Evolutionary conservation across 1,140 invertebrate genomes (phyloP).

Genomic region (Paraescarpia echinospica): DNA sequence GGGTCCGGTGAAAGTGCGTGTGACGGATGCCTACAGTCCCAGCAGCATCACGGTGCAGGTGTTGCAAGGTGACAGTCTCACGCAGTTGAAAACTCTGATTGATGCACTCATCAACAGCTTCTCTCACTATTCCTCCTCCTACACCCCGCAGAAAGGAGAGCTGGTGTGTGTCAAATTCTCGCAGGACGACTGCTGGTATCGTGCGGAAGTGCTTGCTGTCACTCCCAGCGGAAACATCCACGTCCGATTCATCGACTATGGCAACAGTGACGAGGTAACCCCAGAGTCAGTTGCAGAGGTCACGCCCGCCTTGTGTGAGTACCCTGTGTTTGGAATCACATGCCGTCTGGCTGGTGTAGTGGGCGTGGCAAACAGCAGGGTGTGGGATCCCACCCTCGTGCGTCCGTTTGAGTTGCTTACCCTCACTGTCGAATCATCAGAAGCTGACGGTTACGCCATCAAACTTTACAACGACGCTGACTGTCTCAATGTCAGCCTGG

Average conservation of each 20-base stretch:
- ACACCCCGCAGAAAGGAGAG: neutral
- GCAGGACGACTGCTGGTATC: conserved; percentile 9
- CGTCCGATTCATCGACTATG: conserved; percentile 11
- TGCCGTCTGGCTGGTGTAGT: neutral
- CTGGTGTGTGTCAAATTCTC: neutral
- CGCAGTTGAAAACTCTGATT: neutral
- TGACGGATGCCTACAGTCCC: neutral
- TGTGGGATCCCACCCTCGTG: neutral
- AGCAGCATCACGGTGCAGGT: neutral
- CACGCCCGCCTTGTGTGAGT: neutral
- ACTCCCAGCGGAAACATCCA: neutral
- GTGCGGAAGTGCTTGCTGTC: neutral
- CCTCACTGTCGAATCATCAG: neutral
- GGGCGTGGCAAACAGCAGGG: neutral
- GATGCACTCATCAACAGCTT: neutral
- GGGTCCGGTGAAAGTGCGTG: neutral
- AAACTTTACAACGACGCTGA: neutral
- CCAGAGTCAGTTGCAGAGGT: neutral
- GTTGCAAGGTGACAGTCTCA: neutral
- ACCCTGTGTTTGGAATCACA: neutral
- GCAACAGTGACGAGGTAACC: conserved; percentile 12
- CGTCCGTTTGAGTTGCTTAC: neutral
- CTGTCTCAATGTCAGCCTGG: neutral
- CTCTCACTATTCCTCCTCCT: neutral
- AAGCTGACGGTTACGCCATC: neutral